Conservation (phyloP, 2,113 vertebrate species). For the Geothlypis trichas region DNA sequence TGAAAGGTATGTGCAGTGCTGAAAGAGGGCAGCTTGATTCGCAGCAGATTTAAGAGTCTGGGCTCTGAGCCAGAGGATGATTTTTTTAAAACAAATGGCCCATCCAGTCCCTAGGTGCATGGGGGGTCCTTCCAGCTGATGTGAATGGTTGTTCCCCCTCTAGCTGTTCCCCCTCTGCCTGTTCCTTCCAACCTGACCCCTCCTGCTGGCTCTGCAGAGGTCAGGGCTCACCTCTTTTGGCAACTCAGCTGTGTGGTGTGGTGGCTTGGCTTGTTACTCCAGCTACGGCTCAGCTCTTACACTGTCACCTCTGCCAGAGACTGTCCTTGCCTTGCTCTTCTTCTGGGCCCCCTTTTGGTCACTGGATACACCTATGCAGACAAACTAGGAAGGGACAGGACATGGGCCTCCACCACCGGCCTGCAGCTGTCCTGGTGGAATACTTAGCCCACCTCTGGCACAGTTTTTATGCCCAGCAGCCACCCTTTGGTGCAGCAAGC, state of each 20-base stretch:
- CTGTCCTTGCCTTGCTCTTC: neutral
- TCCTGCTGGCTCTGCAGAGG: neutral
- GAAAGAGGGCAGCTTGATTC: neutral
- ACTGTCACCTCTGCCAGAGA: neutral
- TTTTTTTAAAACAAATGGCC: neutral
- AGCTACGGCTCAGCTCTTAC: accelerated
- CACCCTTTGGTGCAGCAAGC: neutral
- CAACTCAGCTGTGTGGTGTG: neutral
- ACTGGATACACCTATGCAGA: neutral
- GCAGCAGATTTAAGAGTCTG: neutral
- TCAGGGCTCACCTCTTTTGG: neutral
- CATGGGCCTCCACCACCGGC: neutral
- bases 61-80: neutral
- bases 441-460: neutral
- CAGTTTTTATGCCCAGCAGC: neutral
- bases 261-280: neutral
- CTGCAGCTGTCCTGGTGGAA: neutral
- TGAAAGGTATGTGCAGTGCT: constrained; percentile 17
- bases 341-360: neutral
- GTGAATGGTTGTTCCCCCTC: accelerated
- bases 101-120: neutral
- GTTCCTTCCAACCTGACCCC: neutral
- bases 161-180: too few relatives aligned
- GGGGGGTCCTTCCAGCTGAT: neutral
- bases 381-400: neutral